phyloP scores from a whole-genome alignment of 2,113 vertebrate species.

The Meriones unguiculatus region DNA sequence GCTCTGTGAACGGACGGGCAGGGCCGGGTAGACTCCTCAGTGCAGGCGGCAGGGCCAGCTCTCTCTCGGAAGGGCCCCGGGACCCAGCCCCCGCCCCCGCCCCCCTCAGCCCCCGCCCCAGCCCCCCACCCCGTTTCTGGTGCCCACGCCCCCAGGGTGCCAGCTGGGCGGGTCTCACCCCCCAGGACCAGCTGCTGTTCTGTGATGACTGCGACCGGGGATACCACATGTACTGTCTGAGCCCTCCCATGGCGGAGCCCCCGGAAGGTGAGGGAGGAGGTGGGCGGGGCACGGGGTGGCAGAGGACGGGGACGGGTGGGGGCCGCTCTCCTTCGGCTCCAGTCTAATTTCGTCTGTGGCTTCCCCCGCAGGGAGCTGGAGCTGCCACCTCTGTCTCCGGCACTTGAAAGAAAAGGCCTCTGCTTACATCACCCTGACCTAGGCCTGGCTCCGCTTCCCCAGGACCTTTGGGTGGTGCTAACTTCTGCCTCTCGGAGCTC shows the following conservation, averaged over 20 bases:
- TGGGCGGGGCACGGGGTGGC: not conserved
- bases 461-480: slow-evolving; percentile 69
- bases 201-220: slow-evolving; percentile 96
- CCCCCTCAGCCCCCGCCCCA: slow-evolving; percentile 55
- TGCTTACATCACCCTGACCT: slow-evolving; percentile 96
- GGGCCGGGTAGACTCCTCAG: not conserved
- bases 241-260: slow-evolving; percentile 96
- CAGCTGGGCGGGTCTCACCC: slow-evolving; percentile 82
- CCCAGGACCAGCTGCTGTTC: slow-evolving; percentile 95
- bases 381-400: slow-evolving; percentile 96
- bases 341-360: not conserved
- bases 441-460: slow-evolving; percentile 81
- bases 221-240: slow-evolving; percentile 98
- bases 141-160: slow-evolving; percentile 79
- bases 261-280: slow-evolving; percentile 91
- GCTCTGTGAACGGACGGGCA: not conserved
- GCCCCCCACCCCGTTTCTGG: slow-evolving; percentile 75
- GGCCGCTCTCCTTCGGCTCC: not conserved
- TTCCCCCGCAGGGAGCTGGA: slow-evolving; percentile 92
- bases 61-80: not conserved
- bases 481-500: slow-evolving; percentile 34
- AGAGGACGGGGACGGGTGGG: not conserved
- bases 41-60: not conserved
- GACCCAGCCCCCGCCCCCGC: not conserved
- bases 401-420: slow-evolving; percentile 97